phyloP scores from a whole-genome alignment of 2,888 invertebrate genomes.

The Phalangium opilio region DNA sequence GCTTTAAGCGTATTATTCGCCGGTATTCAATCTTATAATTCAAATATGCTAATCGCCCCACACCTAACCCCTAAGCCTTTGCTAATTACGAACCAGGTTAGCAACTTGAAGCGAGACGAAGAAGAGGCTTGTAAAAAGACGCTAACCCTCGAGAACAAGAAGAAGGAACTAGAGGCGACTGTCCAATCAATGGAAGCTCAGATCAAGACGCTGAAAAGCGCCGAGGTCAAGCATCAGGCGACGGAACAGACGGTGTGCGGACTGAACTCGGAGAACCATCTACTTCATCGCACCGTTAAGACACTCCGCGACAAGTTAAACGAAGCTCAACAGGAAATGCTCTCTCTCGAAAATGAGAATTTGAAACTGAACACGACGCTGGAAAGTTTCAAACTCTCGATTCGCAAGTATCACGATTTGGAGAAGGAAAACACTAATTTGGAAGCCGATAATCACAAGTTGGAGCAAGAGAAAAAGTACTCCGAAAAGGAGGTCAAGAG shows the following conservation, averaged over 20 bases:
- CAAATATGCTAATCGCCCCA: too few relatives aligned
- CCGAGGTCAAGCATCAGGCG: conserved; percentile 12
- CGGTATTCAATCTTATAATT: too few relatives aligned
- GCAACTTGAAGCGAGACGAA: conserved; percentile 44
- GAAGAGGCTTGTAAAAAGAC: conserved; percentile 10
- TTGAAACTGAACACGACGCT: conserved; percentile 29
- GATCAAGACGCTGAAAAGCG: conserved; percentile 41
- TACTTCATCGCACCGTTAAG: conserved; percentile 19
- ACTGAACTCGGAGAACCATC: conserved; percentile 43
- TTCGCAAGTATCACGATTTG: conserved; percentile 34
- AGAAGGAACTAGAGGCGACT: conserved; percentile 58
- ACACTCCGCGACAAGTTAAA: conserved; percentile 15
- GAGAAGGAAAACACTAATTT: conserved; percentile 50
- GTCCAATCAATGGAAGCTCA: conserved; percentile 25
- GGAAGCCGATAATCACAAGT: conserved; percentile 49
- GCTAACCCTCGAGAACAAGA: conserved; percentile 39
- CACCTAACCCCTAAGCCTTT: too few relatives aligned
- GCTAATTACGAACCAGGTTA: too few relatives aligned
- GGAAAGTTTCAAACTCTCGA: conserved; percentile 29
- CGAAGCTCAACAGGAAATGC: conserved; percentile 17
- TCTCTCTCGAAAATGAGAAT: conserved; percentile 26
- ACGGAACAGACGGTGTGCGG: conserved; percentile 13
- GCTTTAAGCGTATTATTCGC: too few relatives aligned
- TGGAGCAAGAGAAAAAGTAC: conserved; percentile 59
- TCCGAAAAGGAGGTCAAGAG: conserved; percentile 64